These are phyloP conservation scores for Axinella damicornis DNA, from an alignment of 37 sponge, comb jelly and placozoan genomes.

Conservation along the genomic window DNA sequence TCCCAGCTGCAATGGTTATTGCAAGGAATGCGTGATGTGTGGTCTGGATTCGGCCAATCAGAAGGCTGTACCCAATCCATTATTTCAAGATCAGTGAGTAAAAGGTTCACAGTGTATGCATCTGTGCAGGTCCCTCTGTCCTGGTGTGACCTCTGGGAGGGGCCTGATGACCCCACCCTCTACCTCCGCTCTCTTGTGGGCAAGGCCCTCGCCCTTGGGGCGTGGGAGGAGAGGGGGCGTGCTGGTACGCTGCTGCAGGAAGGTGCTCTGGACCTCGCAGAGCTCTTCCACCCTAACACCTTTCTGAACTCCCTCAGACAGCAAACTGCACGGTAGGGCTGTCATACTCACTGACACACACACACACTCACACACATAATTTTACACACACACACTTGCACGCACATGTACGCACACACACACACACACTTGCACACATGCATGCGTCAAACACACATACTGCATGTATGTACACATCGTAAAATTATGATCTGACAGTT, in stretches of 20 bases:
- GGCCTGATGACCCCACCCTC: slow-evolving; percentile 83
- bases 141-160: slow-evolving; percentile 92
- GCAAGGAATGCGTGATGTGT: too few relatives aligned
- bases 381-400: not conserved
- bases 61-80: too few relatives aligned
- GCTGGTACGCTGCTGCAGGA: slow-evolving; percentile 63
- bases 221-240: slow-evolving; percentile 80
- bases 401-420: not conserved
- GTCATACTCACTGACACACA: too few relatives aligned
- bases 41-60: too few relatives aligned
- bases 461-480: too few relatives aligned
- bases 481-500: too few relatives aligned
- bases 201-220: slow-evolving; percentile 86
- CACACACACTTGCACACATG: not conserved
- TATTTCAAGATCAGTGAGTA: too few relatives aligned
- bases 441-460: not conserved
- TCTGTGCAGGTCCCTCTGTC: slow-evolving; percentile 71
- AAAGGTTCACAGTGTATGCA: too few relatives aligned
- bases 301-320: slow-evolving; percentile 98
- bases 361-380: too few relatives aligned
- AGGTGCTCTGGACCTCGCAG: slow-evolving; percentile 83
- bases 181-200: slow-evolving; percentile 89
- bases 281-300: slow-evolving; percentile 91
- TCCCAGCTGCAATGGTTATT: too few relatives aligned
- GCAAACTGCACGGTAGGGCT: slow-evolving; percentile 89